These are phyloP conservation scores for Acanthococcus lagerstroemiae DNA, from an alignment of 2,888 invertebrate species.

Conservation along the genomic window DNA sequence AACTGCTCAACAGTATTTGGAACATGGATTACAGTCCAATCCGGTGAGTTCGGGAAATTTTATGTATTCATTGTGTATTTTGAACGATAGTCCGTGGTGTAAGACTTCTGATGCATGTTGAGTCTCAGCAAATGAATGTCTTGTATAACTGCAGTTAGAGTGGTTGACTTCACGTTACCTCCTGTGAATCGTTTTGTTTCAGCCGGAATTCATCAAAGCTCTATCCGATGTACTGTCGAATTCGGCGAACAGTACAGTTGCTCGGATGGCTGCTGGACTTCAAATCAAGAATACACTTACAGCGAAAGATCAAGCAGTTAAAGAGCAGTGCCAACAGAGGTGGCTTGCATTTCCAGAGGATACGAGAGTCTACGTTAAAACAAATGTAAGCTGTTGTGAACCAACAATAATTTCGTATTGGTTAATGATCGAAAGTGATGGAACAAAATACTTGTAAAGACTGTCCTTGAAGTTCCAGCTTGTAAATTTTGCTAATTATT, in stretches of 20 bases:
- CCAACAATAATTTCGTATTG: no score
- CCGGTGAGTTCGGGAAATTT: constrained; percentile 49
- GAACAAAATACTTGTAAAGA: no score
- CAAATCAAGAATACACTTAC: constrained; percentile 96
- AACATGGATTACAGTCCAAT: constrained; percentile 81
- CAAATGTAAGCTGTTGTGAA: constrained; percentile 93
- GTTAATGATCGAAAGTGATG: no score
- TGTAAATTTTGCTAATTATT: background rate
- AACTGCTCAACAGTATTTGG: constrained; percentile 81
- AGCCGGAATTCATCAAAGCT: constrained; percentile 82
- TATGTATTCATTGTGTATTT: constrained; percentile 13
- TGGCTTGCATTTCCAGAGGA: constrained; percentile 88
- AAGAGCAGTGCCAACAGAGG: constrained; percentile 73
- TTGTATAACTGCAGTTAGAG: no score
- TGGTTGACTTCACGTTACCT: no score
- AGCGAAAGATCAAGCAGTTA: constrained; percentile 78
- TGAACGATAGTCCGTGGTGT: no score
- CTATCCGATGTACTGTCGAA: constrained; percentile 84
- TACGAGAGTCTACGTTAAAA: constrained; percentile 77
- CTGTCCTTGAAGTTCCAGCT: no score
- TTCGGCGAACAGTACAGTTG: constrained; percentile 81
- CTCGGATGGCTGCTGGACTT: constrained; percentile 95
- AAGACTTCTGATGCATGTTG: no score
- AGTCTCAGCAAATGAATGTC: no score
- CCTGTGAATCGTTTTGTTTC: no score